Evolutionary conservation across 2,797 vertebrate genomes (phyloP), one percentile per base, ranked within the genome.

Genomic region (Cyprinella venusta): DNA sequence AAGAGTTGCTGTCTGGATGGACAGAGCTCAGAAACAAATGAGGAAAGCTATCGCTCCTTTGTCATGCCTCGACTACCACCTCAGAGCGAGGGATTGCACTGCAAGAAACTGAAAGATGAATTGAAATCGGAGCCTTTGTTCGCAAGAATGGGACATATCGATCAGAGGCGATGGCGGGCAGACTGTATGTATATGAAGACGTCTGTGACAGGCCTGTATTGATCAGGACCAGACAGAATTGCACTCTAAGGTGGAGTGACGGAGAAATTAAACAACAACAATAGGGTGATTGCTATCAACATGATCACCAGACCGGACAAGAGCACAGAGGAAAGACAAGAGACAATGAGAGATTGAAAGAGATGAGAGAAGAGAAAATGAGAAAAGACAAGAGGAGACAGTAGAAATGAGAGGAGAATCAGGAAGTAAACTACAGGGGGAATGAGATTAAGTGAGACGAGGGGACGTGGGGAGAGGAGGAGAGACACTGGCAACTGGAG

Each of bases 121-220:
- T 83, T 68, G 42, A 83, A 69, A 78, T 38, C 65, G 4, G 81
- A 59, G 74, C 21, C 65, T 77, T 70, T 77, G 81, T 83, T 70
- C 50, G 1, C 6, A 21, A 69, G 38, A 70, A 63, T 24, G 18
- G 36, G 36, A 18, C 52, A 0, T 26, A 77, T 76, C 36, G 72
- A 82, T 68, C 36, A 33, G 42, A 1, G 1, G 54, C 65, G 61
- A 18, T 13, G 56, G 21, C 4, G 21, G 45, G 9, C 1, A 8
- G 40, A 26, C 63, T 21, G 40, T 40, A 77, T 71, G 75, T 61
- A 71, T 70, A 78, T 78, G 30, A 78, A 71, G 74, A 52, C n/a
- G 16, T 71, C 13, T 50, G 19, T 33, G 54, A 83, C 67, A n/a
- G 30, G 42, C 42, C 42, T 8, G 7, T 78, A 83, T 64, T 64